These are phyloP conservation scores for Brachionus plicatilis DNA, from an alignment of 1,140 invertebrate genomes.

Conservation along the genomic window DNA sequence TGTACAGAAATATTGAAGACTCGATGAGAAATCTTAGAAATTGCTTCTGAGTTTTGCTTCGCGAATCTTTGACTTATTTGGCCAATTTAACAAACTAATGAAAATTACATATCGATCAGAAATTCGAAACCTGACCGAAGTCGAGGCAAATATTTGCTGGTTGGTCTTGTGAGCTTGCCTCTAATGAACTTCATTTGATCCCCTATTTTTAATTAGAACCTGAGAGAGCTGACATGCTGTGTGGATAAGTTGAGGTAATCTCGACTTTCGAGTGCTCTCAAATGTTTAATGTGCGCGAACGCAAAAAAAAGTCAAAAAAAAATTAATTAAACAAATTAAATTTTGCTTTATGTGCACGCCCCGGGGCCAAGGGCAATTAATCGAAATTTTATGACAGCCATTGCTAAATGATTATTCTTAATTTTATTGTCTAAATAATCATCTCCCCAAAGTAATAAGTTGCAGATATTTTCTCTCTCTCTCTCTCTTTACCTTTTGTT, in stretches of 20 bases:
- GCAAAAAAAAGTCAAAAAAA: background rate
- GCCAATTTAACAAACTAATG: slow-evolving; percentile 1
- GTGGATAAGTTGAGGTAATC: slow-evolving; percentile 1
- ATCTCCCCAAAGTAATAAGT: slow-evolving; percentile 31
- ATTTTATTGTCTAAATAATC: slow-evolving; percentile 5
- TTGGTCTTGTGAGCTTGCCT: background rate
- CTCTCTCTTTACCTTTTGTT: background rate
- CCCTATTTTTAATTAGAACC: background rate
- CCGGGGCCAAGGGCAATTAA: background rate
- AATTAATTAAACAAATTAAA: background rate
- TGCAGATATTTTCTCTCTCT: background rate
- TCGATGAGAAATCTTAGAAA: background rate
- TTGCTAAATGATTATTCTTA: background rate
- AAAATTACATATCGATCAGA: slow-evolving; percentile 32
- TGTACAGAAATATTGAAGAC: background rate
- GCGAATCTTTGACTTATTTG: slow-evolving; percentile 2
- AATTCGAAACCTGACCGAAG: background rate
- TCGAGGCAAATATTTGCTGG: background rate
- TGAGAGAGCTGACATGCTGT: slow-evolving; percentile 27
- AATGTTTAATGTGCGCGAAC: slow-evolving; percentile 30
- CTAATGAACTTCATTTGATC: slow-evolving; percentile 1
- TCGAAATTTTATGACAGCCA: slow-evolving; percentile 23
- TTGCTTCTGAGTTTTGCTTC: background rate
- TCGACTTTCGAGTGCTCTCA: background rate
- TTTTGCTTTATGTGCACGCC: background rate